phyloP scores from a whole-genome alignment of 2,113 vertebrate genomes.

The Lichenostomus cassidix region DNA sequence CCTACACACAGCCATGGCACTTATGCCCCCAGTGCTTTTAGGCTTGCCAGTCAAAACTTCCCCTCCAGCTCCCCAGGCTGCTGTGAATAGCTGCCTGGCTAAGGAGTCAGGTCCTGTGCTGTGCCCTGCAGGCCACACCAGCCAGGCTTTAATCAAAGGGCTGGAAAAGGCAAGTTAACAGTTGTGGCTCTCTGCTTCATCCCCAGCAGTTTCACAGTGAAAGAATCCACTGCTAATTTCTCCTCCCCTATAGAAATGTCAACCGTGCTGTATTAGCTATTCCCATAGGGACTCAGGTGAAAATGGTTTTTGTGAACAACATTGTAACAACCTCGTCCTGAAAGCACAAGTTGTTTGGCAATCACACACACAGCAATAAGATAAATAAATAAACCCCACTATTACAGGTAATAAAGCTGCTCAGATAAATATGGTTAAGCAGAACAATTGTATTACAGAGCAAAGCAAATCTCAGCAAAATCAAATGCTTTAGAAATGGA shows the following conservation, averaged over 20 bases:
- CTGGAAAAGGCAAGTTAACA: background rate
- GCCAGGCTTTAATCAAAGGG: background rate
- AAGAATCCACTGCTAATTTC: background rate
- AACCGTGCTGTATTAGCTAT: fast-evolving
- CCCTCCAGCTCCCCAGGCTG: background rate
- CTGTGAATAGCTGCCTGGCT: background rate
- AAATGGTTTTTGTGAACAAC: background rate
- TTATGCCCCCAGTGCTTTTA: background rate
- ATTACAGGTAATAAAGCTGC: background rate
- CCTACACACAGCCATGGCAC: background rate
- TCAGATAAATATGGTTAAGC: background rate
- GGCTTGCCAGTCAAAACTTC: background rate
- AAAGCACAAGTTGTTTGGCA: background rate
- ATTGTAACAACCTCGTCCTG: background rate
- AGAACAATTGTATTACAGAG: background rate
- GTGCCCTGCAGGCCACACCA: background rate
- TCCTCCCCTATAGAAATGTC: background rate
- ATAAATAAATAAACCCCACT: background rate
- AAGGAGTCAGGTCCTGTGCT: background rate
- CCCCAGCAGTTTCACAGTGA: background rate
- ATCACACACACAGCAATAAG: background rate
- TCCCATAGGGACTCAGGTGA: background rate
- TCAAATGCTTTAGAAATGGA: background rate
- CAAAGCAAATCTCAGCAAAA: background rate
- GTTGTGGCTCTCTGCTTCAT: background rate